Conservation (phyloP, 2,113 vertebrate species). For the Mirounga angustirostris region DNA sequence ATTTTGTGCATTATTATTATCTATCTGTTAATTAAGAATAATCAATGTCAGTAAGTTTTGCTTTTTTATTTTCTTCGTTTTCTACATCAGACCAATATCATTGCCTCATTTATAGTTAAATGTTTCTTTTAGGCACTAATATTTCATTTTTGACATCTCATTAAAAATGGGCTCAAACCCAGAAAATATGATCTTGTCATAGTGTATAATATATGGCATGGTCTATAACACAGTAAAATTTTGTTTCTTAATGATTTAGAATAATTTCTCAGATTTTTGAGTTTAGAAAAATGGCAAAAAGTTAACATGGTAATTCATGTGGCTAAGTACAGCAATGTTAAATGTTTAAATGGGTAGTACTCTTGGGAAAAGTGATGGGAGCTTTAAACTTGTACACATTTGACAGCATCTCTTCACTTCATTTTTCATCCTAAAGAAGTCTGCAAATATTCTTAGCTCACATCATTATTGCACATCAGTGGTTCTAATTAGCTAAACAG, state of each 20-base stretch:
- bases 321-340: slow-evolving; percentile 84
- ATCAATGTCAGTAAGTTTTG: slow-evolving; percentile 57
- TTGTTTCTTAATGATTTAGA: slow-evolving; percentile 84
- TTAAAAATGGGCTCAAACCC: slow-evolving; percentile 86
- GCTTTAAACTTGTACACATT: slow-evolving; percentile 88
- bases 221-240: slow-evolving; percentile 77
- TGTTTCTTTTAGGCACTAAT: slow-evolving; percentile 83
- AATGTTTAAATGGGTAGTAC: slow-evolving; percentile 87
- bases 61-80: slow-evolving; percentile 63
- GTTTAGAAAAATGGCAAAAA: slow-evolving; percentile 81
- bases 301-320: slow-evolving; percentile 83
- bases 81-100: slow-evolving; percentile 68
- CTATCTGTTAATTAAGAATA: slow-evolving; percentile 75
- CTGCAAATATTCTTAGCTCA: slow-evolving; percentile 90
- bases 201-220: slow-evolving; percentile 77
- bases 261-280: slow-evolving; percentile 84
- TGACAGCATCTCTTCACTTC: slow-evolving; percentile 91
- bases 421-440: slow-evolving; percentile 94
- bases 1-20: slow-evolving; percentile 65
- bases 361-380: slow-evolving; percentile 88
- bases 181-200: slow-evolving; percentile 83
- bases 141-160: slow-evolving; percentile 87
- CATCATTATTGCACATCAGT: slow-evolving; percentile 93
- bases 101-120: slow-evolving; percentile 81
- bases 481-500: slow-evolving; percentile 93